Percentiles rank a stretch among this genome's conserved stretches.
Evolutionary conservation across 2,888 invertebrate species (phyloP).

Genomic region (Plutella xylostella): DNA sequence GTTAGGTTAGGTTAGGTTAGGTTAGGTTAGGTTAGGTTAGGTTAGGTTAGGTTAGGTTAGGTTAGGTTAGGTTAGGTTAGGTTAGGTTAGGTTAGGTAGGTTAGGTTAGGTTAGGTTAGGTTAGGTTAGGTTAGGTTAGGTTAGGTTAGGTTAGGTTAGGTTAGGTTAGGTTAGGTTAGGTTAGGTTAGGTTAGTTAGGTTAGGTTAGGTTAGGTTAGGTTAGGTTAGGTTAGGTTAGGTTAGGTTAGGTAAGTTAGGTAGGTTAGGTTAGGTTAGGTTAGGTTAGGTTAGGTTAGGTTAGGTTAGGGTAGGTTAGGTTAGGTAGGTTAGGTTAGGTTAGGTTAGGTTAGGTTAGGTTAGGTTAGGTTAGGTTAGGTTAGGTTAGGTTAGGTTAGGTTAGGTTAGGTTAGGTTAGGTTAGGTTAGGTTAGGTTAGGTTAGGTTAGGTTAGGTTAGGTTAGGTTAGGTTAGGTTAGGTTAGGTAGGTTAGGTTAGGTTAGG

Average conservation of each 20-base stretch:
- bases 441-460: slow-evolving; percentile 17
- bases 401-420: slow-evolving; percentile 16
- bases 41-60: slow-evolving; percentile 21
- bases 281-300: slow-evolving; percentile 19
- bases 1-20: slow-evolving; percentile 21
- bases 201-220: slow-evolving; percentile 14
- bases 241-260: slow-evolving; percentile 21
- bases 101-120: slow-evolving; percentile 24
- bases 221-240: slow-evolving; percentile 18
- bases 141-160: slow-evolving; percentile 20
- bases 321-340: slow-evolving; percentile 14
- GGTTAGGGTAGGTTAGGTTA: slow-evolving; percentile 16
- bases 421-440: slow-evolving; percentile 18
- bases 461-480: slow-evolving; percentile 17
- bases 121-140: slow-evolving; percentile 25
- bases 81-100: slow-evolving; percentile 23
- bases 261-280: slow-evolving; percentile 21
- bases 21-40: slow-evolving; percentile 20
- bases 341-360: slow-evolving; percentile 10
- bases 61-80: slow-evolving; percentile 16
- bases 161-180: slow-evolving; percentile 18
- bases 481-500: slow-evolving; percentile 16
- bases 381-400: slow-evolving; percentile 16
- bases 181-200: slow-evolving; percentile 15
- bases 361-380: slow-evolving; percentile 15